Percentiles rank a stretch among this genome's conserved stretches.
Evolutionary conservation across 1,140 invertebrate species (phyloP).

Genomic region (Laupala kohalensis): DNA sequence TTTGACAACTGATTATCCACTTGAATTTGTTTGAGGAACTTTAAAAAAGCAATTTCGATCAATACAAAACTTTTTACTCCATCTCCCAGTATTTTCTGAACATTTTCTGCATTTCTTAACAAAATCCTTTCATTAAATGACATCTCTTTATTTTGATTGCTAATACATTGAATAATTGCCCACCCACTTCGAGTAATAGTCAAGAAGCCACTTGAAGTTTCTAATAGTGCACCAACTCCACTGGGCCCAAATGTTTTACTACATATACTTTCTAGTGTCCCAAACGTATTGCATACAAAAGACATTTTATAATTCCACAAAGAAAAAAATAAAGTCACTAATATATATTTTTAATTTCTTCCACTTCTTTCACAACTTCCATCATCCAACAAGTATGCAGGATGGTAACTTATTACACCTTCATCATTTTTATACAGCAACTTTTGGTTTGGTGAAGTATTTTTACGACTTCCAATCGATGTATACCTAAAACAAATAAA

Average conservation of each 20-base stretch:
- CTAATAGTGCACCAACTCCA: slow-evolving; percentile 2
- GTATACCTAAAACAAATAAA: slow-evolving; percentile 67
- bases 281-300: not conserved
- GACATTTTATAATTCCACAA: too few species aligned
- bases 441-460: slow-evolving; percentile 67
- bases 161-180: slow-evolving; percentile 2
- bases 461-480: slow-evolving; percentile 64
- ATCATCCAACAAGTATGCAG: slow-evolving; percentile 67
- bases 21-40: not conserved
- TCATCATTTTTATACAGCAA: slow-evolving; percentile 38
- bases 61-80: slow-evolving; percentile 11
- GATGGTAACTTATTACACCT: slow-evolving; percentile 43
- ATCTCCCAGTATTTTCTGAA: slow-evolving; percentile 6
- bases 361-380: slow-evolving; percentile 58
- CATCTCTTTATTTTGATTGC: not conserved
- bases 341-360: slow-evolving; percentile 25
- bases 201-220: not conserved
- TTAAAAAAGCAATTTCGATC: not conserved
- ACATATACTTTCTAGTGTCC: not conserved
- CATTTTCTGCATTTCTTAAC: not conserved
- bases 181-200: slow-evolving; percentile 1
- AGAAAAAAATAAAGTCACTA: not conserved
- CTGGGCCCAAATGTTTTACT: slow-evolving; percentile 8
- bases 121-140: not conserved
- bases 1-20: not conserved